These are phyloP conservation scores for Trachelus stipa DNA, from an alignment of 2,888 invertebrate species.

Conservation along the genomic window DNA sequence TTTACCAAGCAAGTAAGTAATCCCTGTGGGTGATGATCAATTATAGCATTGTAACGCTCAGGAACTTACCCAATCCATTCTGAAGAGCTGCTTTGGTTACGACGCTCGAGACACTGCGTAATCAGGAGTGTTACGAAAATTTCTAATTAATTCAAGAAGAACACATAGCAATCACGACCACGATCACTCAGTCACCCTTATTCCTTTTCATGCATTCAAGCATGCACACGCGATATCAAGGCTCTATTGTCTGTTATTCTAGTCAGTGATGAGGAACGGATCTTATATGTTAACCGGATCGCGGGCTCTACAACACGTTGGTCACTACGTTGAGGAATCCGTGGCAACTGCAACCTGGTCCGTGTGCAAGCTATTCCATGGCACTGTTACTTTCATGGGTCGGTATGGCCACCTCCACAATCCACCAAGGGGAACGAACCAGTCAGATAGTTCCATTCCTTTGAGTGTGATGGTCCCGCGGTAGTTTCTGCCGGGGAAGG, in stretches of 20 bases:
- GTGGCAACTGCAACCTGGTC: constrained; percentile 13
- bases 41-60: not conserved
- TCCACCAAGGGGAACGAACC: not conserved
- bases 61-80: constrained; percentile 35
- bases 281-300: not conserved
- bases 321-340: constrained; percentile 9
- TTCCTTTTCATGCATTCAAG: not conserved
- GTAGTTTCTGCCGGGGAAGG: constrained; percentile 31
- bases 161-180: not conserved
- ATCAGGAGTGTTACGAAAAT: not conserved
- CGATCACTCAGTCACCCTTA: not conserved
- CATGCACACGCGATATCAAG: not conserved
- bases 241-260: not conserved
- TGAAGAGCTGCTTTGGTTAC: not conserved
- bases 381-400: constrained; percentile 66
- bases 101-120: not conserved
- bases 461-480: not conserved
- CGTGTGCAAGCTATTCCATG: constrained; percentile 39
- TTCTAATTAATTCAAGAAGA: not conserved
- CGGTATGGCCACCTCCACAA: constrained; percentile 41
- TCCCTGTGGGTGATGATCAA: not conserved
- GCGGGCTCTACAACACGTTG: not conserved
- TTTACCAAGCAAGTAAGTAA: not conserved
- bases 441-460: not conserved
- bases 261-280: not conserved